Evolutionary conservation across 2,113 vertebrate species (phyloP), one percentile per base, ranked within the genome.

Genomic region (Crotalus tigris): DNA sequence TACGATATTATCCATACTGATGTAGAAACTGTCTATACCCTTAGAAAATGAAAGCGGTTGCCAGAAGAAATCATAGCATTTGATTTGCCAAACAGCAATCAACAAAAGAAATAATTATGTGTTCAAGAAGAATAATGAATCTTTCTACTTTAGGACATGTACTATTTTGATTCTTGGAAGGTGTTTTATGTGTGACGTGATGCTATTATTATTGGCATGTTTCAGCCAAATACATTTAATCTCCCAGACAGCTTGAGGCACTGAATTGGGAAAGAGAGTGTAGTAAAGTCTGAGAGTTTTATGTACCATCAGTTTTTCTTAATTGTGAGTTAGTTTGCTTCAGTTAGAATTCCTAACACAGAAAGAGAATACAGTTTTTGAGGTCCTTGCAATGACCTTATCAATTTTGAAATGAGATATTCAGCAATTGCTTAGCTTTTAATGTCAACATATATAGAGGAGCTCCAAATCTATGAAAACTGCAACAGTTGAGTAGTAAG

Each of bases 281-380:
- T 86, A 93, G 90, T 86, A 75, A 59, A 61, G 88, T 86, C 92
- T 86, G 75, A 90, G 53, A 86, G 90, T 86, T 59, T 59, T 92
- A 13, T 12, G n/a, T 61, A 46, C 44, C 24, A 85, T 93, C 88
- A 86, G 44, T 44, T 49, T 85, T 93, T 85, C 21, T 93, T 51
- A 24, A 75, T 23, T 51, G 15, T 85, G 9, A 93, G 29, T 53
- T 85, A 85, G 88, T 86, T 17, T 85, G 53, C 21, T 90, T 93
- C 75, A 90, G n/a, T 12, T 4, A 90, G 88, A 33, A 86, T 86
- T 87, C 46, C n/a, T 90, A 21, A n/a, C 75, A 39, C 29, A 86
- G 88, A 23, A 61, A 57, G 88, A 86, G 54, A 90, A 11, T 90
- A 21, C 44, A 61, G 55, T 53, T 46, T 90, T 5, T 61, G 75